Evolutionary conservation across 1,140 invertebrate species (phyloP), one percentile per base, ranked within the genome.

Genomic region (Pantala flavescens): DNA sequence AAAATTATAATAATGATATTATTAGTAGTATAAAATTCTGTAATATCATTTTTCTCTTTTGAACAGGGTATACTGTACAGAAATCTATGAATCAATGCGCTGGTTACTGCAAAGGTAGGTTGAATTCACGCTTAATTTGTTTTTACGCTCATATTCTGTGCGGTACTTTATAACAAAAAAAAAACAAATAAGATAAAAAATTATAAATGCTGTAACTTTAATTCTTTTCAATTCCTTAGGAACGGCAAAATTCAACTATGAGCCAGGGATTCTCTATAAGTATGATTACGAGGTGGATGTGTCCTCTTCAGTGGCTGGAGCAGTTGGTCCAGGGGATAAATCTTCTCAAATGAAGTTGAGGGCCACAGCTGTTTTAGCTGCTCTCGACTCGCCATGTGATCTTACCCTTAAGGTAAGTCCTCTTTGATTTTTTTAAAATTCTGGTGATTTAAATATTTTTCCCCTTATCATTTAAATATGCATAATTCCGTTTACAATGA

Each of bases 211-310:
- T n/a, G n/a, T n/a, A n/a, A n/a, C n/a, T n/a, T 36, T 36, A 36
- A 36, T 36, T 5, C 28, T 36, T 36, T 36, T 36, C 28, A 2
- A 36, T 36, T 36, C 2, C n/a, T 63, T 21, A 43, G 42, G 72
- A 7, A 73, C 36, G 16, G 23, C 21, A 43, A 76, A 76, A 43
- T 76, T 76, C 42, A 76, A 63, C 23, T 74, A 75, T n/a, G 36
- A 49, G n/a, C 55, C 73, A n/a, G 76, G 72, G 11, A 75, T 42
- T 36, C 75, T 71, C 10, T 76, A 76, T 74, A 49, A 73, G 14
- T 76, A 76, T 72, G 70, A 75, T 28, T 76, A 76, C 72, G 63
- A 23, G 24, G 74, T 63, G 19, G 24, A 73, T 70, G 74, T 71
- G 16, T 43, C 55, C 9, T 63, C 76, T 1, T 70, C 55, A 23